phyloP scores from a whole-genome alignment of 1,140 invertebrate genomes.

The Nixonia krombeini region DNA sequence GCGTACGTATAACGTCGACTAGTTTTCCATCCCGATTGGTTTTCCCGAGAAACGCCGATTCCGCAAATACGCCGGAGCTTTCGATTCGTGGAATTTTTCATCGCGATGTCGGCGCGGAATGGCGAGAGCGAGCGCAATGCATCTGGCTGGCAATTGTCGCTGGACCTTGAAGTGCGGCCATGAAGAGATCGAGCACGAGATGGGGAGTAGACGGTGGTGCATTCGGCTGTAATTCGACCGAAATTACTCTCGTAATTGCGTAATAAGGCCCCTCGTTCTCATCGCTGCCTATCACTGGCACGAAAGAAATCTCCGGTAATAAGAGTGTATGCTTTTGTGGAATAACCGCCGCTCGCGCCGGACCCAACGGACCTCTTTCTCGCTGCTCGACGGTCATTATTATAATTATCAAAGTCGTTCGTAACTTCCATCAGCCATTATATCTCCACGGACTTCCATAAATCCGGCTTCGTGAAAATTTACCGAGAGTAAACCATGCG shows the following conservation, averaged over 20 bases:
- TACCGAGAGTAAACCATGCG: constrained; percentile 51
- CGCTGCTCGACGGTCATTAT: constrained; percentile 54
- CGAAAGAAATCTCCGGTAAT: constrained; percentile 57
- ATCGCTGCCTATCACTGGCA: constrained; percentile 39
- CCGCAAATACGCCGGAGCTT: too few species aligned
- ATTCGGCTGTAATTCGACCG: constrained; percentile 54
- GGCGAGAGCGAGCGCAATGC: constrained; percentile 17
- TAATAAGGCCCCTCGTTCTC: constrained; percentile 60
- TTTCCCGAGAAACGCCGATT: too few species aligned
- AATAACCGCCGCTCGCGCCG: constrained; percentile 47
- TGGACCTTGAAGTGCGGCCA: too few species aligned
- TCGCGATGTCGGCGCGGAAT: background rate
- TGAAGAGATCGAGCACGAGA: constrained; percentile 23
- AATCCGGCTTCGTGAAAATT: constrained; percentile 43
- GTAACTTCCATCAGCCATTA: constrained; percentile 56
- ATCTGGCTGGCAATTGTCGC: constrained; percentile 27
- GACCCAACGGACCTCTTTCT: constrained; percentile 41
- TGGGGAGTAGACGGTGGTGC: constrained; percentile 25
- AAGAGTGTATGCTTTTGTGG: constrained; percentile 55
- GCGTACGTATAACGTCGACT: too few species aligned
- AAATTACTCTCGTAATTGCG: constrained; percentile 67
- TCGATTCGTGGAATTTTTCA: too few species aligned
- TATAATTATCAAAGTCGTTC: constrained; percentile 64
- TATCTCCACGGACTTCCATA: constrained; percentile 32
- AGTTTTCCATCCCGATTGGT: too few species aligned